Conservation (phyloP, 2,797 vertebrate species). For the Anabacerthia variegaticeps region DNA sequence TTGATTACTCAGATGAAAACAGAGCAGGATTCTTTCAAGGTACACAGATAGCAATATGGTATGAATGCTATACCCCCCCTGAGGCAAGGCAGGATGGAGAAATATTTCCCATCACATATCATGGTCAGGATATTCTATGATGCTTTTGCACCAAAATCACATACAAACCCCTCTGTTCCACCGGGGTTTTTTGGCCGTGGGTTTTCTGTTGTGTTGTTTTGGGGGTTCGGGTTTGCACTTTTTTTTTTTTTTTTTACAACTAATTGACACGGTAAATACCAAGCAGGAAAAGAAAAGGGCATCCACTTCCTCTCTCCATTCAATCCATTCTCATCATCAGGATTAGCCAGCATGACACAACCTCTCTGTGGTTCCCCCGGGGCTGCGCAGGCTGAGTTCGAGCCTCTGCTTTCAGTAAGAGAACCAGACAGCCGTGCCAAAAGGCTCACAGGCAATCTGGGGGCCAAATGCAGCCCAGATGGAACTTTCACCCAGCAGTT, state of each 20-base stretch:
- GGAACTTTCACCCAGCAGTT: conserved; percentile 37
- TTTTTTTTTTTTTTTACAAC: not conserved
- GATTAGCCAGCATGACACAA: conserved; percentile 60
- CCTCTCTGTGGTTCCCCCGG: conserved; percentile 8
- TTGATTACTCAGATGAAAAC: conserved; percentile 16
- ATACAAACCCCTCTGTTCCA: not conserved
- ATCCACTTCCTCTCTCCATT: conserved; percentile 64
- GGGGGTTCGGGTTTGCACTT: not conserved
- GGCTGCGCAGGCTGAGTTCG: conserved; percentile 31
- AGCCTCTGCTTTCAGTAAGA: conserved; percentile 37
- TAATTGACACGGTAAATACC: conserved; percentile 46
- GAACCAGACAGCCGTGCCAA: conserved; percentile 15
- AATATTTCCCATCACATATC: not conserved
- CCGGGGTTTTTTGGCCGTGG: not conserved
- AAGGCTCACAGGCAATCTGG: not conserved
- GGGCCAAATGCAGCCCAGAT: conserved; percentile 47
- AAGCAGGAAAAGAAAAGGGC: conserved; percentile 61
- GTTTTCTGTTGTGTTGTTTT: not conserved
- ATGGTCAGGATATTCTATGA: not conserved
- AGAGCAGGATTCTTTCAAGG: conserved; percentile 2
- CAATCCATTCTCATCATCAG: conserved; percentile 65
- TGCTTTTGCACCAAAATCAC: not conserved
- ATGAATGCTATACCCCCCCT: not conserved
- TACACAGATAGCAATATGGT: not conserved
- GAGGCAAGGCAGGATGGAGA: not conserved